Base-by-base conservation (phyloP, 2,888 invertebrate species). In the Lagria hirta region DNA sequence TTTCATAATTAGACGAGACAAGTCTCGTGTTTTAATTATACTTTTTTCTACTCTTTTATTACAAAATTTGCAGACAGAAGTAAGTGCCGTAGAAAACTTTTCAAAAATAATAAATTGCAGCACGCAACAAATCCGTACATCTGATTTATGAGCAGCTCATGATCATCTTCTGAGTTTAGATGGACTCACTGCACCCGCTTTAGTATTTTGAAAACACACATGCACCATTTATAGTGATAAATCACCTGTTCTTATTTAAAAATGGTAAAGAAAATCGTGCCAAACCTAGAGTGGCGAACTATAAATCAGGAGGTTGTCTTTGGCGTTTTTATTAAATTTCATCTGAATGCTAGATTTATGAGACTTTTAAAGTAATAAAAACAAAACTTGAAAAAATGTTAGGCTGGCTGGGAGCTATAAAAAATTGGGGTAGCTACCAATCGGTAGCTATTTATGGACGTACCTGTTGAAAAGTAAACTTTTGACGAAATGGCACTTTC, bases 201-300 rank as follows among this genome's bases (percentile, higher is more conserved):
- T 58, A 61, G 52, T 38, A 30, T 30, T 30, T 30, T 16, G 16
- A 17, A 30, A 30, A 29, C 38, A 30, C 15, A 28, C 4, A 18
- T 18, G 5, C 26, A 38, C 28, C 21, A 17, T 13, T 12, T 18
- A 21, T 17, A 1, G 23, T 33, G 41, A 41, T 41, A 41, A 41
- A 41, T 41, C 41, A 41, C 33, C 26, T 33, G 32, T 41, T 32
- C 32, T 43, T 17, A 43, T 43, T 43, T 43, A 24, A 43, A 32
- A 40, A 24, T 13, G 40, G 37, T 41, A 22, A 27, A 26, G 12
- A 26, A 22, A 42, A 43, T 26, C 43, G 30, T 36, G 29, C 27
- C 33, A 30, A 36, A 35, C 37, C 16, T 43, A 24, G 37, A 36
- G 40, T 44, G 20, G 21, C 87, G 22, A 15, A 17, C 29, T 36